Base-by-base conservation (phyloP, 2,888 invertebrate species). In the Leucoptera coffeella region DNA sequence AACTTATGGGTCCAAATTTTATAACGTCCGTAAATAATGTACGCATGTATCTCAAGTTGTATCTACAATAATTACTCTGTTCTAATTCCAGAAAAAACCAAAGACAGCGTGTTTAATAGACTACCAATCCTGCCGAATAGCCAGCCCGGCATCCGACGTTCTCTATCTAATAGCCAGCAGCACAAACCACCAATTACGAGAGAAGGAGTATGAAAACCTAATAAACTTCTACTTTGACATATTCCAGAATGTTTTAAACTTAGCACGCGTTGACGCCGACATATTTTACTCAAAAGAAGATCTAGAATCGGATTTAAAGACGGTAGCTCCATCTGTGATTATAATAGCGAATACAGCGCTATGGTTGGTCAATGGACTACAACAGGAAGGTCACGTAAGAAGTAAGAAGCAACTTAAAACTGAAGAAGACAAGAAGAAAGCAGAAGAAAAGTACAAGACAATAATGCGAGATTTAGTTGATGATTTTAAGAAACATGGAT, bases 291-390 rank as follows among this genome's bases (percentile, higher is more conserved):
- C 47, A 2, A 46, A 39, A 20, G 30, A 41, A 31, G 41, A 43
- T 33, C 54, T 69, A 33, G 38, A 53, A 2, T 26, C 40, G 14
- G 67, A 67, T 39, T 36, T 67, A 25, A 50, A 41, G 32, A 30
- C 41, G 3, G 58, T 65, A 7, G 50, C 47, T 3, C 59, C 61
- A 9, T 50, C 59, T 7, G 57, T 58, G 34, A 39, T 64, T 6
- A 59, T 64, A 28, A 43, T 56, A 12, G 62, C 57, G 0, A 67
- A 67, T 32, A 62, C 61, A 20, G 60, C 65, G 2, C 26, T 62
- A 8, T 67, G 67, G 65, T 37, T 67, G 2, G 46, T 45, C 2
- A 50, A 45, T 34, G 67, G 67, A 1, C 35, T 65, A 15, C 67
- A 67, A 34, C 43, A 57, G 37, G 65, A 59, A 29, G 69, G 67